phyloP scores from a whole-genome alignment of 2,797 vertebrate species.

The Naso thynnoides region DNA sequence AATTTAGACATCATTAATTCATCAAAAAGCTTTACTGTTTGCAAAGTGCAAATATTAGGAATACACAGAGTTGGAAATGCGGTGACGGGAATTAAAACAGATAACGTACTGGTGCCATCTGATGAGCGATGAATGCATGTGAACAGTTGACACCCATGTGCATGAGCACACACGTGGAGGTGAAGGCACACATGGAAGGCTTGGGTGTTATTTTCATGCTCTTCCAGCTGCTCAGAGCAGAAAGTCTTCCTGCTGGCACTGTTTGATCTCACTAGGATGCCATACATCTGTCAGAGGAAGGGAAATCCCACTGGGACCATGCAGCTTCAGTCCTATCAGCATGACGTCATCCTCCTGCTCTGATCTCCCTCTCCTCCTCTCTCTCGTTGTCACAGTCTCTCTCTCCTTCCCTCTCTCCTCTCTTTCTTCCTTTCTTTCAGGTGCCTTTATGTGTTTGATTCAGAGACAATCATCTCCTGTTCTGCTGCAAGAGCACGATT shows the following conservation, averaged over 20 bases:
- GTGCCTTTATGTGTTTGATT: constrained; percentile 1
- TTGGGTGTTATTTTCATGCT: constrained; percentile 69
- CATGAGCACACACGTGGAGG: constrained; percentile 1
- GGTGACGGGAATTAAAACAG: constrained; percentile 9
- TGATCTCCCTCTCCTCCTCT: background rate
- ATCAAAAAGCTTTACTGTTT: background rate
- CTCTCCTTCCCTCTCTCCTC: constrained; percentile 7
- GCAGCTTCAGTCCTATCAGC: constrained; percentile 55
- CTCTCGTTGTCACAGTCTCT: background rate
- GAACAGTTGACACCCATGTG: constrained; percentile 27
- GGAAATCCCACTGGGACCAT: constrained; percentile 68
- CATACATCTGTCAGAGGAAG: constrained; percentile 71
- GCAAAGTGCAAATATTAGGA: background rate
- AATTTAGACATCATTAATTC: background rate
- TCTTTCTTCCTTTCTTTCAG: constrained; percentile 10
- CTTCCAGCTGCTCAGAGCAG: constrained; percentile 67
- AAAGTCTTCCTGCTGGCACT: constrained; percentile 66
- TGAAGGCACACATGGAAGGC: constrained; percentile 30
- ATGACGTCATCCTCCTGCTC: constrained; percentile 68
- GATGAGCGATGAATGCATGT: constrained; percentile 26
- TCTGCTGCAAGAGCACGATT: background rate
- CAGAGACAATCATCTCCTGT: constrained; percentile 4
- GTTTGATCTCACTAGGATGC: constrained; percentile 76
- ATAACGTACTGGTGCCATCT: background rate
- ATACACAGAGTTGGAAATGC: background rate